phyloP scores from a whole-genome alignment of 2,113 vertebrate species.

The Dunckerocampus dactyliophorus region DNA sequence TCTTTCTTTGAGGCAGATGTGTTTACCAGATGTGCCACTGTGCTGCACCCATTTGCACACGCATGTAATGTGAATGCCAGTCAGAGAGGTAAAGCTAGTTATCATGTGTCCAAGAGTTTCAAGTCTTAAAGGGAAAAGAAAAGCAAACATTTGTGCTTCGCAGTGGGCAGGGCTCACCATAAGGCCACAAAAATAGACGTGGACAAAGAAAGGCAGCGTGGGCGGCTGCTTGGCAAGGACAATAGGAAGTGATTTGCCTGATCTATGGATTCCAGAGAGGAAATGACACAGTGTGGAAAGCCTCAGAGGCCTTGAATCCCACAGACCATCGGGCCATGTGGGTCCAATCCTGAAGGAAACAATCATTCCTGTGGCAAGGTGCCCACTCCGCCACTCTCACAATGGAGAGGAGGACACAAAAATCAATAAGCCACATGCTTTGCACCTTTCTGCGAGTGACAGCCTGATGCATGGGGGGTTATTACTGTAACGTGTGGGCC shows the following conservation, averaged over 20 bases:
- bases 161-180: conserved; percentile 28
- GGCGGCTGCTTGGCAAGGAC: conserved; percentile 56
- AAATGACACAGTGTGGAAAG: conserved; percentile 69
- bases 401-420: conserved; percentile 16
- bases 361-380: conserved; percentile 24
- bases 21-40: too few species aligned
- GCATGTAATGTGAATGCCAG: neutral
- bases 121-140: conserved; percentile 16
- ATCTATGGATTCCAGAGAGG: conserved; percentile 58
- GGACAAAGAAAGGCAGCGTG: conserved; percentile 42
- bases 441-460: neutral
- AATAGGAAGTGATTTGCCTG: conserved; percentile 66
- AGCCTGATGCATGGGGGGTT: neutral
- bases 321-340: conserved; percentile 37
- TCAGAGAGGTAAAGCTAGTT: neutral
- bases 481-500: conserved; percentile 6
- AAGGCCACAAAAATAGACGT: conserved; percentile 24
- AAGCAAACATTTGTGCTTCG: conserved; percentile 25
- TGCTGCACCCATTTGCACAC: neutral
- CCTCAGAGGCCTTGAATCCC: conserved; percentile 57
- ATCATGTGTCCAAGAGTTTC: neutral
- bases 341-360: conserved; percentile 36
- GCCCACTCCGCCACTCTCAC: conserved; percentile 22
- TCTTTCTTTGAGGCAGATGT: too few species aligned
- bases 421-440: conserved; percentile 19